Evolutionary conservation across 1,140 invertebrate genomes (phyloP).

Genomic region (Zaprionus capensis): DNA sequence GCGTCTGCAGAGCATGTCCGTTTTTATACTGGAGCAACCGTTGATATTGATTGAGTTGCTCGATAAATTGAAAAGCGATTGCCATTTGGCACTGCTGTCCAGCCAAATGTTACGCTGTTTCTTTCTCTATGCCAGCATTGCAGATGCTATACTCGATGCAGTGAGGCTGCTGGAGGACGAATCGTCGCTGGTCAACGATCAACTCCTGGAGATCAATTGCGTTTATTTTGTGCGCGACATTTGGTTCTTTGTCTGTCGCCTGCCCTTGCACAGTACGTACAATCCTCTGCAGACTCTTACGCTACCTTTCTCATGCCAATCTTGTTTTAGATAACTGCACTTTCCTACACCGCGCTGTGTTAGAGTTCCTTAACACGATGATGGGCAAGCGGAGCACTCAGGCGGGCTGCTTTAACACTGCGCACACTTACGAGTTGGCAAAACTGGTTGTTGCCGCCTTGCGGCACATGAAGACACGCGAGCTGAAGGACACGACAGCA

Average conservation of each 20-base stretch:
- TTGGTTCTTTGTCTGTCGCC: slow-evolving; percentile 61
- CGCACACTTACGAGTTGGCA: slow-evolving; percentile 52
- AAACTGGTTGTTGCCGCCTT: slow-evolving; percentile 50
- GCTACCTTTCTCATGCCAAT: neutral
- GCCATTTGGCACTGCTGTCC: slow-evolving; percentile 44
- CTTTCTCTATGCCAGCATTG: slow-evolving; percentile 56
- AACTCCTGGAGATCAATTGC: slow-evolving; percentile 8
- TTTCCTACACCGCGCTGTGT: slow-evolving; percentile 44
- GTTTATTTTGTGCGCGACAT: slow-evolving; percentile 59
- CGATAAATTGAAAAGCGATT: slow-evolving; percentile 57
- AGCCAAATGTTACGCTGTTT: slow-evolving; percentile 51
- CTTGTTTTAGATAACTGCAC: slow-evolving; percentile 35
- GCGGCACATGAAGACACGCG: slow-evolving; percentile 9
- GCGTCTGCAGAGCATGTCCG: slow-evolving; percentile 40
- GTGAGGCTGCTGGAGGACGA: neutral
- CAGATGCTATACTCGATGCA: slow-evolving; percentile 58
- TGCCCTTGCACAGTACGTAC: slow-evolving; percentile 54
- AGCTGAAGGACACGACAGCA: slow-evolving; percentile 17
- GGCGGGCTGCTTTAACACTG: neutral
- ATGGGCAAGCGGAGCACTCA: slow-evolving; percentile 28
- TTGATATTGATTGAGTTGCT: slow-evolving; percentile 61
- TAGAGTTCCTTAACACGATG: slow-evolving; percentile 48
- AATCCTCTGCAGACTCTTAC: neutral
- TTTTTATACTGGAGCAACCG: slow-evolving; percentile 50
- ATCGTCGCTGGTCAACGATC: neutral